Percentiles rank a stretch among this genome's conserved stretches.
Evolutionary conservation across 2,888 invertebrate species (phyloP).

Genomic region (Dromius quadrimaculatus): DNA sequence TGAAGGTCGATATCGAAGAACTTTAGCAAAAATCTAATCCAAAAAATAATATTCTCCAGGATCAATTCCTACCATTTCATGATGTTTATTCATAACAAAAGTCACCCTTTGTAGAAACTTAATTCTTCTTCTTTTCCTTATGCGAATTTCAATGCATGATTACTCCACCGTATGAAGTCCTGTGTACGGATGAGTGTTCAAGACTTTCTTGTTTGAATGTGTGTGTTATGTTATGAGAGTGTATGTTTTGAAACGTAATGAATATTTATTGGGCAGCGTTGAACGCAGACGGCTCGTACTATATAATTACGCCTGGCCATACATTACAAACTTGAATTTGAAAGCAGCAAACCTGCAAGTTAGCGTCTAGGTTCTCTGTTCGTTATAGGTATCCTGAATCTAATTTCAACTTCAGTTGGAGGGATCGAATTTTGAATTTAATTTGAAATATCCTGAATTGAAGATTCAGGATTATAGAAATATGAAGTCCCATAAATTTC

Average conservation of each 20-base stretch:
- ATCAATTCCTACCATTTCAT: too few species aligned
- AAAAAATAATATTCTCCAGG: too few species aligned
- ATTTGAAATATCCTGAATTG: too few species aligned
- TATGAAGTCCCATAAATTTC: too few species aligned
- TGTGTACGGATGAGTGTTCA: neutral
- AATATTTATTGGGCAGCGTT: slow-evolving; percentile 64
- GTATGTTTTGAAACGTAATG: slow-evolving; percentile 61
- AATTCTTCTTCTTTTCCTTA: neutral
- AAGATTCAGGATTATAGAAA: too few species aligned
- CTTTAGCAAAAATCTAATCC: too few species aligned
- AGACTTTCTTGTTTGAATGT: too few species aligned
- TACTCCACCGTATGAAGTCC: neutral
- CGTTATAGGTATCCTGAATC: neutral
- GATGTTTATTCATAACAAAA: neutral
- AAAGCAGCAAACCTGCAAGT: slow-evolving; percentile 27
- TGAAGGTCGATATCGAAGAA: too few species aligned
- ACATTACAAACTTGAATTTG: slow-evolving; percentile 47
- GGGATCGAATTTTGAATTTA: neutral
- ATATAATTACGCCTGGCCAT: slow-evolving; percentile 61
- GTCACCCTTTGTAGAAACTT: neutral
- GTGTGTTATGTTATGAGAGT: neutral
- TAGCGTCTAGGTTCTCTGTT: slow-evolving; percentile 15
- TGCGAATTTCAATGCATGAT: neutral
- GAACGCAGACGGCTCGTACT: slow-evolving; percentile 61
- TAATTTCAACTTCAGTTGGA: neutral